Evolutionary conservation across 2,113 vertebrate genomes (phyloP).

Genomic region (Glaucomys volans): DNA sequence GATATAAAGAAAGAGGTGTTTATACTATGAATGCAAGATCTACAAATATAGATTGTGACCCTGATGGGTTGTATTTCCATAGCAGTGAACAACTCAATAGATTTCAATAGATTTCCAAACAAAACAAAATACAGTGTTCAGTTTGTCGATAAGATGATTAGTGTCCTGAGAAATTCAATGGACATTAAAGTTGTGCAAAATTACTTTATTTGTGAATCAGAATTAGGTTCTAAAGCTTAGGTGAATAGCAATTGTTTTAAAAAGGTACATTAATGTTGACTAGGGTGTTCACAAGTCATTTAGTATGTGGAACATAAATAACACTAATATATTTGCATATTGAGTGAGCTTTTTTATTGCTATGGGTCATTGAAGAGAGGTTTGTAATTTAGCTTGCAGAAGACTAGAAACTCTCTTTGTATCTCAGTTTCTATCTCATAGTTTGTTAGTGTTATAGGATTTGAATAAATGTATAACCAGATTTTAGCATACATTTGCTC

Average conservation of each 20-base stretch:
- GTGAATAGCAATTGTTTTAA: not conserved
- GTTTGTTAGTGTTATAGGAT: not conserved
- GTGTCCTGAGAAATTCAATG: not conserved
- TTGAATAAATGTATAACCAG: not conserved
- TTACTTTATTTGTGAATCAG: not conserved
- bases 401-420: not conserved
- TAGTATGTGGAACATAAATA: not conserved
- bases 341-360: not conserved
- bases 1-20: not conserved
- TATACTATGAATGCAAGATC: not conserved
- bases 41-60: not conserved
- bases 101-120: slow-evolving; percentile 7
- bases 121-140: not conserved
- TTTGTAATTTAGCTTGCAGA: not conserved
- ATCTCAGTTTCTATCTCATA: not conserved
- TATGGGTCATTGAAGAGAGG: too few species aligned
- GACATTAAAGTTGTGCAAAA: not conserved
- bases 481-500: not conserved
- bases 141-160: not conserved
- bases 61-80: not conserved
- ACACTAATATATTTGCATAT: not conserved
- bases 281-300: not conserved
- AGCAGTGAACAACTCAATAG: not conserved
- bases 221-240: slow-evolving; percentile 26
- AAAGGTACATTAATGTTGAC: not conserved